Base-by-base conservation (phyloP, 2,113 vertebrate species). In the Xenopus borealis region DNA sequence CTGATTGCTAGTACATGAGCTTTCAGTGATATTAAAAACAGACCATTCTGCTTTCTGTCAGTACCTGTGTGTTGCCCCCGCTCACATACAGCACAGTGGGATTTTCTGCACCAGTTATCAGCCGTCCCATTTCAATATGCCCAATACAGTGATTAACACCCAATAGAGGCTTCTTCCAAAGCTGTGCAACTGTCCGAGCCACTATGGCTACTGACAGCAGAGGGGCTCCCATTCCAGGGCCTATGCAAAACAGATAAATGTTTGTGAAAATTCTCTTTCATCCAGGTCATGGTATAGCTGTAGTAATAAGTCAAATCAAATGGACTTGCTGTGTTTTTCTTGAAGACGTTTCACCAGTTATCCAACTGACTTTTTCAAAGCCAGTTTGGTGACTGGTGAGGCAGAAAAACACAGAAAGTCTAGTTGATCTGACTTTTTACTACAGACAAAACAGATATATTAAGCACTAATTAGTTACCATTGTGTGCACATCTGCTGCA, bases 91-190 rank as follows among this genome's bases (percentile, higher is more conserved):
- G 87, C 59, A 96, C 95, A 0, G 93, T 95, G 16, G 95, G 95
- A 82, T 91, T 95, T 74, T 78, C 75, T 45, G 95, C 93, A 57
- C 88, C 86, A 1, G 94, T 95, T 83, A 97, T 87, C 70, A 97
- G 88, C 4, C 95, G 88, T 46, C 95, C 95, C 95, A 97, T 97
- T 78, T 97, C 95, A 33, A 97, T 95, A 87, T 97, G 95, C 6
- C 95, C 95, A 0, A 97, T 91, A 27, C 95, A 97, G 83, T 97
- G 95, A 81, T 96, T 97, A 46, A 97, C 94, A 0, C 92, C 95
- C 7, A 97, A 59, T 19, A 96, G 83, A 0, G 95, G 94, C 66
- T 94, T 94, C 40, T 89, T 89, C 95, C 95, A 96, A 11, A 97
- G 87, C 71, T 95, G 95, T 1, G 95, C 90, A 1, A 97, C 86